phyloP scores from a whole-genome alignment of 2,888 invertebrate species.

The Andrena bucephala region DNA sequence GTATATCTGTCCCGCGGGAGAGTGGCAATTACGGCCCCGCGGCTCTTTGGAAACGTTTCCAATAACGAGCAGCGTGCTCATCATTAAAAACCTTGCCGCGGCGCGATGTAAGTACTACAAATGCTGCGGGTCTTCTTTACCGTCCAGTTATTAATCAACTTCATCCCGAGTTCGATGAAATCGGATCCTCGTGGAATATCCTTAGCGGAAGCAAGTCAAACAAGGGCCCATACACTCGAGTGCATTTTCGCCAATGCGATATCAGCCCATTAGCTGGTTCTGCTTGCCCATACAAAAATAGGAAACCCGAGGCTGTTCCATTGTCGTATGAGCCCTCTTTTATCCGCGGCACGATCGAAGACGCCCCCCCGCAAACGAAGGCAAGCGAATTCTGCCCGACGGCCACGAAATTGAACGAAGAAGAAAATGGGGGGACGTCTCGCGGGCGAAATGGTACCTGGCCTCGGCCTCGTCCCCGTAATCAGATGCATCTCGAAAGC shows the following conservation, averaged over 20 bases:
- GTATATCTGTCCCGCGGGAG: slow-evolving; percentile 5
- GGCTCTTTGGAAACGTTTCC: slow-evolving; percentile 27
- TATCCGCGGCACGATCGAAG: background rate
- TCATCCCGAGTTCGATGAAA: background rate
- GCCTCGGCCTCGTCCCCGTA: slow-evolving; percentile 36
- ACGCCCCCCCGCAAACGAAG: background rate
- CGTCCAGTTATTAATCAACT: background rate
- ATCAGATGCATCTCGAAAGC: slow-evolving; percentile 38
- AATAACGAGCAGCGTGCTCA: slow-evolving; percentile 16
- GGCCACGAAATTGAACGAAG: slow-evolving; percentile 7
- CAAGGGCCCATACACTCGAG: background rate
- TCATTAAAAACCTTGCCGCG: slow-evolving; percentile 14
- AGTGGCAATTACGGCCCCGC: slow-evolving; percentile 18
- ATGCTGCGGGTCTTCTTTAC: background rate
- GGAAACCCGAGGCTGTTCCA: background rate
- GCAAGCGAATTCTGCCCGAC: slow-evolving; percentile 6
- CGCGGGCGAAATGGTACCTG: slow-evolving; percentile 19
- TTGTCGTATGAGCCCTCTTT: background rate
- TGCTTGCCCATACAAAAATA: background rate
- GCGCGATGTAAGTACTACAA: background rate
- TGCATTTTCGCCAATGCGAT: background rate
- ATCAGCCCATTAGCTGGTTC: background rate
- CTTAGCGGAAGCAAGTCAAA: too few species aligned
- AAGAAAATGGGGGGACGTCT: slow-evolving; percentile 6
- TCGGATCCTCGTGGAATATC: background rate